These are phyloP conservation scores for Penaeus monodon DNA, from an alignment of 2,888 invertebrate species.

Conservation along the genomic window DNA sequence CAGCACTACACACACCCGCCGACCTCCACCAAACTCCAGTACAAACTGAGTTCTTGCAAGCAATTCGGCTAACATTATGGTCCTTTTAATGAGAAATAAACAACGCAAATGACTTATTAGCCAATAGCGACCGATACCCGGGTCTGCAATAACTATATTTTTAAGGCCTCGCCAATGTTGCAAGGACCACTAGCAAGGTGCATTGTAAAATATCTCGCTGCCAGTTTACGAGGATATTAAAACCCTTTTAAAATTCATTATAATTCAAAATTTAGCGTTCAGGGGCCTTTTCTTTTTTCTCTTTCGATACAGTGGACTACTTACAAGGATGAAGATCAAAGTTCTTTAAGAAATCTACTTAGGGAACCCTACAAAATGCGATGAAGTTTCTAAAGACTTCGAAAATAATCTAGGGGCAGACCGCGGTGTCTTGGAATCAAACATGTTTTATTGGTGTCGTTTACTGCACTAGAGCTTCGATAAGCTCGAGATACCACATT, in stretches of 20 bases:
- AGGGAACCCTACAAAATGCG: not conserved
- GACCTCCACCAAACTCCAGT: constrained; percentile 56
- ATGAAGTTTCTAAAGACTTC: no score
- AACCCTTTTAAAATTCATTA: constrained; percentile 62
- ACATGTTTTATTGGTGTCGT: constrained; percentile 56
- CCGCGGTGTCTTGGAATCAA: constrained; percentile 15
- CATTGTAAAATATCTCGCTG: constrained; percentile 62
- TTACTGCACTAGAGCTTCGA: constrained; percentile 43
- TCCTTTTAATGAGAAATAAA: constrained; percentile 65
- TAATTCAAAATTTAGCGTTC: constrained; percentile 49
- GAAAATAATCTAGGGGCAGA: not conserved
- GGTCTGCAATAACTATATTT: constrained; percentile 64
- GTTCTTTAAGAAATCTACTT: not conserved
- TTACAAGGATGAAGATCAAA: no score
- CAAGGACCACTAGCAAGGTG: constrained; percentile 62
- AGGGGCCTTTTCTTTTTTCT: constrained; percentile 30
- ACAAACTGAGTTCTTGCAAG: constrained; percentile 64
- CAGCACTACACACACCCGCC: constrained; percentile 38
- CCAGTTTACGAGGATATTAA: constrained; percentile 65
- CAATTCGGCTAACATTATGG: constrained; percentile 65
- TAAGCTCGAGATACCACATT: constrained; percentile 33
- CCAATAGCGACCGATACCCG: constrained; percentile 64
- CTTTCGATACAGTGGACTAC: not conserved
- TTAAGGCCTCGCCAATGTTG: constrained; percentile 62
- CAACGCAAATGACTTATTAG: constrained; percentile 65